Percentiles rank a stretch among this genome's conserved stretches.
Evolutionary conservation across 1,140 invertebrate species (phyloP).

Genomic region (Trichomalopsis sarcophagae): DNA sequence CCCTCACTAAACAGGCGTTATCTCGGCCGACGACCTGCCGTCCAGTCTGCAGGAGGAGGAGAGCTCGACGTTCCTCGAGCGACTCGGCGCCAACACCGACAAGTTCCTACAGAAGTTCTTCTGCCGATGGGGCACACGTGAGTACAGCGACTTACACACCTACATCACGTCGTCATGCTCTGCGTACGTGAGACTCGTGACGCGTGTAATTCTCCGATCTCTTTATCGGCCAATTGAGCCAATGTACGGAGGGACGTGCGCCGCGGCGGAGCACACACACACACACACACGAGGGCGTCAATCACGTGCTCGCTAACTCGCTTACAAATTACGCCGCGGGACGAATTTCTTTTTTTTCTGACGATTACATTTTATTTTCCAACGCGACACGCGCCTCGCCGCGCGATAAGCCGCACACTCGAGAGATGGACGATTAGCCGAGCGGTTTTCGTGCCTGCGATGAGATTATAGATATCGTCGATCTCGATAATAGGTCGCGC

Average conservation of each 20-base stretch:
- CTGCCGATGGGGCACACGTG: constrained; percentile 84
- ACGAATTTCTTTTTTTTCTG: too few relatives aligned
- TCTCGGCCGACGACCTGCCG: constrained; percentile 70
- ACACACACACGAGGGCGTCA: background rate
- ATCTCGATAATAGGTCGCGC: too few relatives aligned
- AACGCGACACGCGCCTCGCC: too few relatives aligned
- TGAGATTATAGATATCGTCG: too few relatives aligned
- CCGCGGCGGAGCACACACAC: too few relatives aligned
- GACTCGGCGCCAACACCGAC: constrained; percentile 86
- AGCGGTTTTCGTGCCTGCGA: too few relatives aligned
- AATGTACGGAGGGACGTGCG: background rate
- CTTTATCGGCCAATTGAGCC: background rate
- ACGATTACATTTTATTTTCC: too few relatives aligned
- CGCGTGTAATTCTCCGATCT: background rate
- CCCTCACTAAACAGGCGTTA: constrained; percentile 64
- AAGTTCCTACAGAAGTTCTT: constrained; percentile 85
- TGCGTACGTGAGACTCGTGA: background rate
- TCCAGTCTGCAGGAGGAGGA: constrained; percentile 68
- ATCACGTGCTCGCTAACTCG: background rate
- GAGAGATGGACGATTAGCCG: too few relatives aligned
- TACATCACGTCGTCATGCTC: background rate
- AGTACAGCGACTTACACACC: constrained; percentile 46
- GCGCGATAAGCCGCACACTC: too few relatives aligned
- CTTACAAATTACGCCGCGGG: too few relatives aligned
- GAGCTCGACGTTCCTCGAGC: constrained; percentile 81